phyloP scores from a whole-genome alignment of 1,140 invertebrate genomes.

The Trichoplusia ni region DNA sequence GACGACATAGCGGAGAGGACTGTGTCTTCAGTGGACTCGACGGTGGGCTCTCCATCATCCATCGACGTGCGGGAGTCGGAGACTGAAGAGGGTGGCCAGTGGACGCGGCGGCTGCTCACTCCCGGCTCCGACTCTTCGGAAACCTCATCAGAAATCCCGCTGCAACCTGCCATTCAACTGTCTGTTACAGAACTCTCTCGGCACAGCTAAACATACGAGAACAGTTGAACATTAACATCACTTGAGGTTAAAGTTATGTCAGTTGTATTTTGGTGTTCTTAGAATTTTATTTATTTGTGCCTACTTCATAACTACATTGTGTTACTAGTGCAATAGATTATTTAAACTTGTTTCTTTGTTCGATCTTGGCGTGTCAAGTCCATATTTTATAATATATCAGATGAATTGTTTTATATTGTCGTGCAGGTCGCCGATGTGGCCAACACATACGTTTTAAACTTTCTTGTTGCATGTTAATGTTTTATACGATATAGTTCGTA shows the following conservation, averaged over 20 bases:
- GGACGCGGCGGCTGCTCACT: constrained; percentile 61
- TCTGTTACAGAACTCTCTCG: constrained; percentile 56
- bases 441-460: too few relatives aligned
- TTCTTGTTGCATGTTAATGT: too few relatives aligned
- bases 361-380: constrained; percentile 11
- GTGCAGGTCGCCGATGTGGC: too few relatives aligned
- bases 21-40: constrained; percentile 58
- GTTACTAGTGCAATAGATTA: constrained; percentile 64
- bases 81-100: constrained; percentile 56
- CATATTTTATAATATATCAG: constrained; percentile 16
- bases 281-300: constrained; percentile 23
- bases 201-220: constrained; percentile 38
- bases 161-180: constrained; percentile 67
- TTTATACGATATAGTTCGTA: too few relatives aligned
- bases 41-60: constrained; percentile 59
- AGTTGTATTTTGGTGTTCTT: constrained; percentile 9
- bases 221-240: constrained; percentile 14
- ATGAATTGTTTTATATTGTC: constrained; percentile 19
- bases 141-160: constrained; percentile 63
- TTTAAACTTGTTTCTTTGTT: constrained; percentile 41
- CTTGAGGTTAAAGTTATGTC: background rate
- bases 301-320: constrained; percentile 25
- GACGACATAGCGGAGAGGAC: constrained; percentile 62
- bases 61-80: constrained; percentile 62
- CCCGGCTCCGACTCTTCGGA: constrained; percentile 67